These are phyloP conservation scores for Hydrozoanthus tunicans DNA, from an alignment of 64 coral and sea anemone genomes.

Conservation along the genomic window DNA sequence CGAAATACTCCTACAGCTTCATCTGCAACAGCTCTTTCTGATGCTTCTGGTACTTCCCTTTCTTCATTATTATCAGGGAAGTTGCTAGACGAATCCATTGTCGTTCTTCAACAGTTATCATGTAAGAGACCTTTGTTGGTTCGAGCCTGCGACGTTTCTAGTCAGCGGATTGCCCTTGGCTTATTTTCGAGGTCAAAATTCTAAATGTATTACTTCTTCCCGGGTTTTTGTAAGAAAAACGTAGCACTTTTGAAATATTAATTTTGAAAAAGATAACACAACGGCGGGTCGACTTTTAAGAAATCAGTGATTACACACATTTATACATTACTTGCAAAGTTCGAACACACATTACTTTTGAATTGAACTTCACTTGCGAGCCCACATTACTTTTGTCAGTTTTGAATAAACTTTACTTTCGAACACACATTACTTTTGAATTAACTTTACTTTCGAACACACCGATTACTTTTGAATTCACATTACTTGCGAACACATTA, in stretches of 20 bases:
- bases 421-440: too few species aligned
- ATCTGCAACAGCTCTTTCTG: slow-evolving; percentile 59
- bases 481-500: too few species aligned
- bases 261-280: too few species aligned
- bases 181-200: slow-evolving; percentile 45
- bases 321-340: neutral
- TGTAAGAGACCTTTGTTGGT: neutral
- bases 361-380: neutral
- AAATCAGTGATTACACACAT: too few species aligned
- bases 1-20: slow-evolving; percentile 91
- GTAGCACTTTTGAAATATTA: neutral
- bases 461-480: too few species aligned
- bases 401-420: too few species aligned
- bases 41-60: slow-evolving; percentile 65
- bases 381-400: too few species aligned
- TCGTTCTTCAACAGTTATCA: neutral
- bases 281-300: too few species aligned
- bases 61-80: slow-evolving; percentile 49
- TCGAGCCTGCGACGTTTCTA: neutral
- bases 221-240: slow-evolving; percentile 40
- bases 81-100: slow-evolving; percentile 83
- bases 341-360: slow-evolving; percentile 3
- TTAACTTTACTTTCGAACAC: too few species aligned
- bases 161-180: slow-evolving; percentile 32
- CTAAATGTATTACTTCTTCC: neutral